Base-by-base conservation (phyloP, 2,113 vertebrate genomes). In the Ciconia stormi region DNA sequence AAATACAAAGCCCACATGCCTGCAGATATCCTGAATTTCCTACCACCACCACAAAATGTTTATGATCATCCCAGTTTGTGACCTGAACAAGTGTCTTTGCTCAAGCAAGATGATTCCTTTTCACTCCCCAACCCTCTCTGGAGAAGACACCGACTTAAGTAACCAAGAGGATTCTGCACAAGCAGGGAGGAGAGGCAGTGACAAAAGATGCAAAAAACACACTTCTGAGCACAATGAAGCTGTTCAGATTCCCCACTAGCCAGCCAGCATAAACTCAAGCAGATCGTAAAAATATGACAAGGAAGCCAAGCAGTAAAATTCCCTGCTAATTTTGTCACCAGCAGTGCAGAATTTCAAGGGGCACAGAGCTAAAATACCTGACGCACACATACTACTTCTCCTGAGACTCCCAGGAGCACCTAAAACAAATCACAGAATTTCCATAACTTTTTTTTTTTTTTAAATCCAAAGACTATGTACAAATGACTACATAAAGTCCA, bases 21-120 rank as follows among this genome's bases (percentile, higher is more conserved):
- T 66, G 86, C 80, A 71, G 61, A 80, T 62, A 74, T 16, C 76
- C 58, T 53, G 58, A 81, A 86, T 94, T 91, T 95, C 87, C 91
- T 91, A 70, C 74, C 66, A 59, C n/a, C 86, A 87, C 88, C 17
- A 29, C 93, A 92, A 97, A 97, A 95, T 90, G 55, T 96, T 95
- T 93, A 90, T 82, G 90, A 97, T 89, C 94, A 94, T 65, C 96
- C 78, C 91, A 91, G 97, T 97, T 91, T 93, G 95, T 90, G 78
- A 81, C 53, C 87, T 38, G 46, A 78, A 59, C 21, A 16, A 52
- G 38, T 62, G 65, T 82, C 69, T 74, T 63, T 55, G 44, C 32
- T 92, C 49, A 72, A 36, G 71, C 77, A 87, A 95, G 44, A 93
- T 7, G 38, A 92, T 92, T 94, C 93, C 77, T 95, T 93, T 87